Evolutionary conservation across 2,888 invertebrate genomes (phyloP).

Genomic region (Conistra vaccinii): DNA sequence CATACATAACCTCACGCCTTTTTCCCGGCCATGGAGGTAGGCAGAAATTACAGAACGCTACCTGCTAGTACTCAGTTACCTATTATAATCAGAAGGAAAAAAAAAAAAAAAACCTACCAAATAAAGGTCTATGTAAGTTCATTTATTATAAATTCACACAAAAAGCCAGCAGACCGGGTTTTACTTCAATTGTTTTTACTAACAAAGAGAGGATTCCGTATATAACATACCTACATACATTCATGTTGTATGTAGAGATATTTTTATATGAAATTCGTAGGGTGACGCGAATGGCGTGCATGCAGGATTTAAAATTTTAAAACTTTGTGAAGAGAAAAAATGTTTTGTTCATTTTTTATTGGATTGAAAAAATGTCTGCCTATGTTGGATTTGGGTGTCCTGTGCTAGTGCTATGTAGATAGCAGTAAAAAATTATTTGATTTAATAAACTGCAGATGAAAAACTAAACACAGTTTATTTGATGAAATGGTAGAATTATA

Average conservation of each 20-base stretch:
- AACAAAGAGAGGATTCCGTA: conserved; percentile 46
- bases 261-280: conserved; percentile 44
- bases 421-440: too few relatives aligned
- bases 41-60: too few relatives aligned
- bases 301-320: not conserved
- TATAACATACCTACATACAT: conserved; percentile 1
- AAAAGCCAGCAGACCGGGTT: conserved; percentile 6
- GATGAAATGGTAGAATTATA: too few relatives aligned
- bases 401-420: too few relatives aligned
- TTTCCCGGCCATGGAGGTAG: too few relatives aligned
- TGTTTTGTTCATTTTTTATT: conserved; percentile 13
- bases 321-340: conserved; percentile 10
- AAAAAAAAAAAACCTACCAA: not conserved
- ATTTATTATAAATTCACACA: conserved; percentile 11
- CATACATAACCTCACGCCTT: too few relatives aligned
- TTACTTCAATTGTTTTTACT: conserved; percentile 47
- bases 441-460: not conserved
- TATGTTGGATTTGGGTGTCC: not conserved
- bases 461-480: too few relatives aligned
- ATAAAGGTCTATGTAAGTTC: conserved; percentile 9
- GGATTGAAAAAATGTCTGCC: conserved; percentile 8
- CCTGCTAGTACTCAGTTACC: too few relatives aligned
- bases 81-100: too few relatives aligned
- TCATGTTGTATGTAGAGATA: not conserved
- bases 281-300: not conserved